Conservation (phyloP, 2,888 invertebrate genomes). For the Microctonus hyperodae region DNA sequence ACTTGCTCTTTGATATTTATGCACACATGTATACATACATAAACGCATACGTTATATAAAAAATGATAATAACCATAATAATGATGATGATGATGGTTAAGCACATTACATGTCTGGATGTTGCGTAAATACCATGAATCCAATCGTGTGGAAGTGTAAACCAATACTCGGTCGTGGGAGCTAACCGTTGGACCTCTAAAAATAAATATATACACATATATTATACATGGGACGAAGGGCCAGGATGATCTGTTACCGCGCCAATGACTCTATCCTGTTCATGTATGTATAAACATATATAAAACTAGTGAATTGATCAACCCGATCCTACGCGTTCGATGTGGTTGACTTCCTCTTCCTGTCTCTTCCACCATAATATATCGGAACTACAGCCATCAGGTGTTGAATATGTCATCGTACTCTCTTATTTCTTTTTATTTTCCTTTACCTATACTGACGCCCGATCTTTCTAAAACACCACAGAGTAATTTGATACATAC, state of each 20-base stretch:
- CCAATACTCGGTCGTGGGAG: slow-evolving; percentile 50
- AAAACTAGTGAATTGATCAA: slow-evolving; percentile 40
- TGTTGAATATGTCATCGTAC: slow-evolving; percentile 41
- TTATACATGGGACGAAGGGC: slow-evolving; percentile 14
- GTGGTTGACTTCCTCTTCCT: slow-evolving; percentile 62
- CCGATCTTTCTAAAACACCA: slow-evolving; percentile 14
- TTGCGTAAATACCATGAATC: slow-evolving; percentile 55
- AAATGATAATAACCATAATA: not conserved
- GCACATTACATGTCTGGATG: slow-evolving; percentile 29
- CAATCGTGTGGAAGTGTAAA: slow-evolving; percentile 60
- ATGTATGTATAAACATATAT: not conserved
- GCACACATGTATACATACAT: too few relatives aligned
- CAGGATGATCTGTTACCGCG: slow-evolving; percentile 36
- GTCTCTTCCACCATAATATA: slow-evolving; percentile 42
- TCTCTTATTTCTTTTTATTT: not conserved
- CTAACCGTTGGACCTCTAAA: slow-evolving; percentile 24
- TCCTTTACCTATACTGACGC: slow-evolving; percentile 4
- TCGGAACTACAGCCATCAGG: slow-evolving; percentile 59
- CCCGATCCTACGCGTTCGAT: slow-evolving; percentile 47
- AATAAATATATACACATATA: slow-evolving; percentile 3
- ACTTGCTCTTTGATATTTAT: too few relatives aligned
- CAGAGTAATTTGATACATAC: slow-evolving; percentile 8
- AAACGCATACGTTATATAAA: not conserved
- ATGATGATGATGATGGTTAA: not conserved
- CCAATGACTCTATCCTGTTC: slow-evolving; percentile 44